Conservation (phyloP, 2,888 invertebrate species). For the Nomada fabriciana region DNA sequence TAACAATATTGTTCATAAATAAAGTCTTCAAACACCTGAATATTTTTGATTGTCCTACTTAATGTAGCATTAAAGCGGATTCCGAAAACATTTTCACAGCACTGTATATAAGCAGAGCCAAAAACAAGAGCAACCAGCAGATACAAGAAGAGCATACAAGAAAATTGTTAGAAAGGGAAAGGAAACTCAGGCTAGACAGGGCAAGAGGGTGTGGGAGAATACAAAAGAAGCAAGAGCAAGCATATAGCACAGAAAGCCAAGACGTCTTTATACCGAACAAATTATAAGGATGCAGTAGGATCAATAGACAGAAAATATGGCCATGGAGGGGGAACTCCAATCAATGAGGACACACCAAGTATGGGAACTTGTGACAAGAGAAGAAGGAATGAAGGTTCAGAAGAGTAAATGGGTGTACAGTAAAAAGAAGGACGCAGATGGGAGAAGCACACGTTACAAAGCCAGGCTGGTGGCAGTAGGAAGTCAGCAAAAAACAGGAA, state of each 20-base stretch:
- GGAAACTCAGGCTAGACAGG: constrained; percentile 2
- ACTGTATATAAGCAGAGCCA: too few relatives aligned
- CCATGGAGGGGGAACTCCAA: constrained; percentile 32
- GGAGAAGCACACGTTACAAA: background rate
- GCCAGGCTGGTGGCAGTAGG: constrained; percentile 16
- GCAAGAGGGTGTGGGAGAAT: constrained; percentile 10
- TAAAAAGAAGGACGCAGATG: constrained; percentile 5
- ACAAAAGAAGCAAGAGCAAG: background rate
- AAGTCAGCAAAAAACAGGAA: constrained; percentile 2
- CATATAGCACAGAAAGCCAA: background rate
- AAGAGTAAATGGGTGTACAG: constrained; percentile 40
- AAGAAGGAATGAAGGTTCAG: constrained; percentile 11
- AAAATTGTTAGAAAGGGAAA: background rate
- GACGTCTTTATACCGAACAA: background rate
- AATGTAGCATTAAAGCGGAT: too few relatives aligned
- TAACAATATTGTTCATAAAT: too few relatives aligned
- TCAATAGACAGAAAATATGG: background rate
- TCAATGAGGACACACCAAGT: constrained; percentile 1
- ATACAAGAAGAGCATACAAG: constrained; percentile 3
- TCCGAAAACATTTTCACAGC: too few relatives aligned
- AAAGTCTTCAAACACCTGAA: too few relatives aligned
- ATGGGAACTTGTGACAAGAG: constrained; percentile 19
- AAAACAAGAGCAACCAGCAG: background rate
- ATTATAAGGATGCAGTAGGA: constrained; percentile 11
- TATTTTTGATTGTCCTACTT: too few relatives aligned